Evolutionary conservation across 2,888 invertebrate species (phyloP).

Genomic region (Reticulitermes lucifugus): DNA sequence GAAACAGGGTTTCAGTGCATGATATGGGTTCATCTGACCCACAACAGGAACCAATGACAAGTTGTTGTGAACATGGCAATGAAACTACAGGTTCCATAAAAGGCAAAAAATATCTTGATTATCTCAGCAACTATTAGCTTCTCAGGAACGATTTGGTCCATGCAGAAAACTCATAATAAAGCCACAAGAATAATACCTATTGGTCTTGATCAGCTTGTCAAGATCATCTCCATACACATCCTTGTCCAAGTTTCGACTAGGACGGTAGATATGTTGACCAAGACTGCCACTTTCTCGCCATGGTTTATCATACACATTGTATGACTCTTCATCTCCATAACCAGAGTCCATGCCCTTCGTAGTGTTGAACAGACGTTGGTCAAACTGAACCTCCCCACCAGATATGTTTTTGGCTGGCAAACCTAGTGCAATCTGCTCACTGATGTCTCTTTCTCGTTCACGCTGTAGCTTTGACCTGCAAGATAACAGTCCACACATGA

Average conservation of each 20-base stretch:
- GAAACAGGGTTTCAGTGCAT: no score
- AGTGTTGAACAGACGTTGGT: constrained; percentile 95
- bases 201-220: constrained; percentile 88
- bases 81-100: no score
- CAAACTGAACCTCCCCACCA: constrained; percentile 88
- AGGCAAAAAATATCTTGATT: no score
- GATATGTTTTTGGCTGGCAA: constrained; percentile 84
- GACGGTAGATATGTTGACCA: constrained; percentile 90
- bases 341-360: constrained; percentile 94
- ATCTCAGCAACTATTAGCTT: no score
- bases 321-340: constrained; percentile 96
- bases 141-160: no score
- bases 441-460: constrained; percentile 95
- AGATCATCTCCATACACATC: constrained; percentile 93
- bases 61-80: no score
- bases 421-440: constrained; percentile 98
- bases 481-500: not conserved
- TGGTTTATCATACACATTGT: constrained; percentile 98
- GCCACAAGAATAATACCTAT: constrained; percentile 69
- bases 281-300: constrained; percentile 93
- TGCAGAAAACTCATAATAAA: not conserved
- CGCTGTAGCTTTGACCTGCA: constrained; percentile 83
- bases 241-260: constrained; percentile 86
- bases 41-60: no score
- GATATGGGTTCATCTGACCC: no score